Conservation (phyloP, 2,888 invertebrate genomes). For the Drosophila recens region DNA sequence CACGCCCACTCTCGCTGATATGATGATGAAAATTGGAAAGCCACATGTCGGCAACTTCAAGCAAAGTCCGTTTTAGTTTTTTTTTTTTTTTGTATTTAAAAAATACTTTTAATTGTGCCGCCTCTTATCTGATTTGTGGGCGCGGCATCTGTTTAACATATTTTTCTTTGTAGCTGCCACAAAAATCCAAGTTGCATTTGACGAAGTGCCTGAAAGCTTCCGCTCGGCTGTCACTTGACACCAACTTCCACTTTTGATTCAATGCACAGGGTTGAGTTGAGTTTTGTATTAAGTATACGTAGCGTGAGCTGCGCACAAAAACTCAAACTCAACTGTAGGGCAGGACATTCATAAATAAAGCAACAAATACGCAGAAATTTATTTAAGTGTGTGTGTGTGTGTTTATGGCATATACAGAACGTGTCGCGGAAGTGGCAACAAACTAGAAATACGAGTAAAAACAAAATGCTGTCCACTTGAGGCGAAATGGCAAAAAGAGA, state of each 20-base stretch:
- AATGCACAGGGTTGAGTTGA: constrained; percentile 53
- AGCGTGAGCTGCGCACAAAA: constrained; percentile 39
- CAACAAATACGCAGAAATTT: constrained; percentile 59
- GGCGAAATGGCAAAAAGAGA: neutral
- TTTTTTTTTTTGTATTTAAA: neutral
- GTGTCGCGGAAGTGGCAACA: constrained; percentile 69
- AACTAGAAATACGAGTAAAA: constrained; percentile 51
- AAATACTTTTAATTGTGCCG: constrained; percentile 50
- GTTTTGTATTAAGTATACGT: constrained; percentile 66
- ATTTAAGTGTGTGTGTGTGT: constrained; percentile 2
- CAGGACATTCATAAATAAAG: constrained; percentile 71
- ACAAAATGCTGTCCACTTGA: constrained; percentile 76
- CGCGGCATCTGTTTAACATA: constrained; percentile 33
- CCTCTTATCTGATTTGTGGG: constrained; percentile 75
- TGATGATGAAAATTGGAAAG: constrained; percentile 68
- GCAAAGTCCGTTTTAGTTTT: constrained; percentile 40
- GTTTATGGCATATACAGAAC: constrained; percentile 60
- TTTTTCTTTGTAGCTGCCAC: constrained; percentile 13
- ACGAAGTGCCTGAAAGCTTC: constrained; percentile 79
- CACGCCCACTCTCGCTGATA: constrained; percentile 22
- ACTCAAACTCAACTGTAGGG: constrained; percentile 7
- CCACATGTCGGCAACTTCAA: constrained; percentile 70
- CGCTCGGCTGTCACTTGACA: constrained; percentile 62
- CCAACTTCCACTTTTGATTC: constrained; percentile 66
- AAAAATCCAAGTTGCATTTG: constrained; percentile 45